Conservation (phyloP, 2,797 vertebrate species). For the Enteromius treurensis region DNA sequence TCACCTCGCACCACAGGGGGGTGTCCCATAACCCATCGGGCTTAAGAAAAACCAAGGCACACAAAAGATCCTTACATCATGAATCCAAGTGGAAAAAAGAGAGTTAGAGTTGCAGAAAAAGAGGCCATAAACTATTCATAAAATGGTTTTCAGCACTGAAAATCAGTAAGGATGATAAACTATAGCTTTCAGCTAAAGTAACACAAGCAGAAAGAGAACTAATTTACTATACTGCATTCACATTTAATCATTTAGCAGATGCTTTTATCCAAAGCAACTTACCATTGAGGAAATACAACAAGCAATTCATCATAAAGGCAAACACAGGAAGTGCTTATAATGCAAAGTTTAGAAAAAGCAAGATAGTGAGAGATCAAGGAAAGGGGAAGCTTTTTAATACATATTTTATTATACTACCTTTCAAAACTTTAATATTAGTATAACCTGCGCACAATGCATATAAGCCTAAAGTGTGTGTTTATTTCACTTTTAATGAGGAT, state of each 20-base stretch:
- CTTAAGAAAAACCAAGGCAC: constrained; percentile 3
- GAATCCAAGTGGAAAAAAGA: not conserved
- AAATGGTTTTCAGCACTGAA: not conserved
- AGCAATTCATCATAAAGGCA: not conserved
- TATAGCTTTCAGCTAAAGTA: not conserved
- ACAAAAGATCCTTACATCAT: constrained; percentile 1
- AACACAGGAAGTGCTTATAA: not conserved
- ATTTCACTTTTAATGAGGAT: no score
- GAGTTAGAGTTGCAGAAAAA: not conserved
- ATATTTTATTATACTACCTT: not conserved
- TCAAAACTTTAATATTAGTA: not conserved
- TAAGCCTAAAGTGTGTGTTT: no score
- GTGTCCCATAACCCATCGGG: not conserved
- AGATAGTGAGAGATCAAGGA: not conserved
- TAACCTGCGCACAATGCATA: no score
- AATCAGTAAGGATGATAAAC: not conserved
- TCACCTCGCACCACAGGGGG: not conserved
- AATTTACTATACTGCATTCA: not conserved
- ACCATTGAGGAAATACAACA: not conserved
- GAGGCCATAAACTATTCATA: not conserved
- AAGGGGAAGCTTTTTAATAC: no score
- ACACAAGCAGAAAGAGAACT: not conserved
- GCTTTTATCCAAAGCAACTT: not conserved
- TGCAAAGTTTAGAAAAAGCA: not conserved
- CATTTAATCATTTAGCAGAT: not conserved